Base-by-base conservation (phyloP, 2,888 invertebrate species). In the Cybosia mesomella region DNA sequence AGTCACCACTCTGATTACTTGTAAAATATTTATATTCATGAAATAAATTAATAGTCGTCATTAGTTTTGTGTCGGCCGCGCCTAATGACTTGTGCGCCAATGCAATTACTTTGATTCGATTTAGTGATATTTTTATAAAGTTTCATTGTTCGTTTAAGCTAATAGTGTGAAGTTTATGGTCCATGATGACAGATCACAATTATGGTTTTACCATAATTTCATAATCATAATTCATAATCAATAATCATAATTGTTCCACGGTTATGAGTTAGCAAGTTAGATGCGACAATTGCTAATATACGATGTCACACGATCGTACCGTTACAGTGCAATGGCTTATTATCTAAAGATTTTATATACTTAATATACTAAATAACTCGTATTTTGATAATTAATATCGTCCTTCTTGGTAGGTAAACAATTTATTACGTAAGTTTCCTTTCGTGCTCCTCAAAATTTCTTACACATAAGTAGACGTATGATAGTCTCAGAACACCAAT, bases 381-480 rank as follows among this genome's bases (percentile, higher is more conserved):
- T 49, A 49, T 28, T 49, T 43, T 28, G 13, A 13, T 61, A 49
- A 61, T 49, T 49, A 11, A 11, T 2, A 11, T n/a, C 32, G 7
- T 49, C 28, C n/a, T 32, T n/a, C 11, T 13, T 8, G 13, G 7
- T 32, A 24, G 13, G 61, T 68, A 36, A 64, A 64, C 49, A 64
- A 62, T 64, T 68, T 73, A 77, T 75, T 58, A 70, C 53, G 36
- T 71, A 79, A 77, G 67, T 77, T 79, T 70, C 34, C 36, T 34
- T 39, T 55, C 69, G 62, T 67, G 72, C 67, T 67, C 43, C 39
- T 65, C 64, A 61, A 64, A 71, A 68, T 72, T 74, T 67, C 58
- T 67, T 73, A 24, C 49, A 54, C 54, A 54, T 64, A 57, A 57
- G 65, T 39, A 28, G 58, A 28, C 32, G 58, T 58, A 58, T 65